phyloP scores from a whole-genome alignment of 2,113 vertebrate species.

The Stegastes partitus region DNA sequence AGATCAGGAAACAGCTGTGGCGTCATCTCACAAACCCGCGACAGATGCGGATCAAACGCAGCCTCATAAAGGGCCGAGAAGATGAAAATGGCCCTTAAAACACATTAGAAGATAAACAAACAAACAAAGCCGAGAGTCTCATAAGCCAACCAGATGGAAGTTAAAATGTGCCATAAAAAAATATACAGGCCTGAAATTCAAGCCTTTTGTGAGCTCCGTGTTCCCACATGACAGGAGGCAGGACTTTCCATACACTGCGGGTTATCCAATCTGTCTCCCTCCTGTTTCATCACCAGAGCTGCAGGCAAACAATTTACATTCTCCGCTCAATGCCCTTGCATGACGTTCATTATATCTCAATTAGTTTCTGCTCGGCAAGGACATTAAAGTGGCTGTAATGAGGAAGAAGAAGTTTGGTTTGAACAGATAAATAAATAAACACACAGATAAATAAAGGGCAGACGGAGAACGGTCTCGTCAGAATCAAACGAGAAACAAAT shows the following conservation, averaged over 20 bases:
- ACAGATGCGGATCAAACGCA: slow-evolving; percentile 62
- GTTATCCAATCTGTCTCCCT: slow-evolving; percentile 57
- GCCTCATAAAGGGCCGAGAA: slow-evolving; percentile 42
- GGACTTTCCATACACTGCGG: slow-evolving; percentile 66
- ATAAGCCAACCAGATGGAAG: slow-evolving; percentile 78
- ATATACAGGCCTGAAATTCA: slow-evolving; percentile 32
- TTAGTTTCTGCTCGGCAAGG: slow-evolving; percentile 57
- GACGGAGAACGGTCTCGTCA: slow-evolving; percentile 58
- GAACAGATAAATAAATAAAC: slow-evolving; percentile 73
- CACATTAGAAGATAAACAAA: slow-evolving; percentile 78
- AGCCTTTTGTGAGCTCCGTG: slow-evolving; percentile 40
- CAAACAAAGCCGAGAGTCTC: slow-evolving; percentile 66
- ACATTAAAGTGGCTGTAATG: slow-evolving; percentile 66
- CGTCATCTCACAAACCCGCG: neutral
- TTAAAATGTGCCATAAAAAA: slow-evolving; percentile 69
- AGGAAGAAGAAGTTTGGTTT: slow-evolving; percentile 63
- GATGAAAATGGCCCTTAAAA: slow-evolving; percentile 70
- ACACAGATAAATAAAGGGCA: slow-evolving; percentile 70
- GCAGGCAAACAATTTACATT: slow-evolving; percentile 76
- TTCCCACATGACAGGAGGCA: slow-evolving; percentile 69
- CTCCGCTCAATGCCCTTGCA: slow-evolving; percentile 37
- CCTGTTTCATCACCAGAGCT: slow-evolving; percentile 63
- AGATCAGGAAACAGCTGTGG: slow-evolving; percentile 30
- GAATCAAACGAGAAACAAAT: slow-evolving; percentile 77
- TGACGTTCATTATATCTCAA: slow-evolving; percentile 65